Base-by-base conservation (phyloP, 1,140 invertebrate species). In the Drosophila punjabiensis region DNA sequence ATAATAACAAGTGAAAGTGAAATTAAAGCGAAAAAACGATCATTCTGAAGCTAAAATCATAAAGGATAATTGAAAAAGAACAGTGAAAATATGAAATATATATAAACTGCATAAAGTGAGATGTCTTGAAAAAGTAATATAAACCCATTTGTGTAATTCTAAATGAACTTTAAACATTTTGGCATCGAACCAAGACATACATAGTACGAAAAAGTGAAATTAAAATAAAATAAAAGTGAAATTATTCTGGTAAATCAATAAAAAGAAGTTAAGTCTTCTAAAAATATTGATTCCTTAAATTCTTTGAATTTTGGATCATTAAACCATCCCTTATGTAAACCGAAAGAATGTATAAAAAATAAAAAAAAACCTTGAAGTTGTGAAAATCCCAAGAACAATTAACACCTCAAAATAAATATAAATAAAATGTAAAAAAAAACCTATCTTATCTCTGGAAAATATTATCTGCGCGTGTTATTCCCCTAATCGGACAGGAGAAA, bases 361-460 rank as follows among this genome's bases (percentile, higher is more conserved):
- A n/a, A 9, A 33, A 13, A 28, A 53, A 37, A 16, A 45, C 20
- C 14, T 33, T n/a, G 1, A 24, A 41, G 28, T 14, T 68, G 8
- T 32, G 45, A 52, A 39, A 11, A 33, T 28, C 16, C 14, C 20
- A 9, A 9, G 30, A 43, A 24, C 37, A 43, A 43, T 43, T 14
- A 32, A 35, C n/a, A 52, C n/a, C 5, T 43, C 10, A 58, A 71
- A 39, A 8, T 28, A 28, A 64, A 64, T 55, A 64, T 30, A 32
- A 33, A 39, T 28, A 37, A 53, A 39, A 55, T n/a, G 35, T 20
- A 43, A 45, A 43, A 45, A 41, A 39, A 33, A 11, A 30, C 55
- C 37, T 73, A 74, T 74, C 70, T 74, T 24, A 74, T 74, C 68
- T 73, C 11, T 20, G 5, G 18, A 47, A 35, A 43, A 24, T 68